A percentile compares a stretch with the other conserved stretches of the same genome.
Conservation (phyloP, 2,113 vertebrate species). For the Datnioides undecimradiatus region DNA sequence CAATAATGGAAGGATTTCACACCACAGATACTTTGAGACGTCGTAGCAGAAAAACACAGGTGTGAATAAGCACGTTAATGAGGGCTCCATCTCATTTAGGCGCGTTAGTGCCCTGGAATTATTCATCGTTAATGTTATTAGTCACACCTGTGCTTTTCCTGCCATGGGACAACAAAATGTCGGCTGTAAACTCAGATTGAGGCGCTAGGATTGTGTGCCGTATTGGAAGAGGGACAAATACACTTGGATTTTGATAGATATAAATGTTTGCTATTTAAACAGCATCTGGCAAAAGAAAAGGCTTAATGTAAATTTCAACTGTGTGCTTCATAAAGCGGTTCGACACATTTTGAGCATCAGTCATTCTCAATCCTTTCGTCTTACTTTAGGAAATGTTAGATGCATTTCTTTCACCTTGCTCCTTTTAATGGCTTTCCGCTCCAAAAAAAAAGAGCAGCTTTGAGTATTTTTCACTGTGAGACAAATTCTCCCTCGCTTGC, state of each 20-base stretch:
- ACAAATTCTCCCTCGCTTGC: conserved; percentile 17
- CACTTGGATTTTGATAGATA: neutral
- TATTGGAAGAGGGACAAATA: neutral
- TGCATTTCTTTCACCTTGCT: neutral
- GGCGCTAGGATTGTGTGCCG: neutral
- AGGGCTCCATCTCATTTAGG: neutral
- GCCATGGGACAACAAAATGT: neutral
- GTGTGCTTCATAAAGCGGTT: neutral
- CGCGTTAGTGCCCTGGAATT: neutral
- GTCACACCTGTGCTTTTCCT: neutral
- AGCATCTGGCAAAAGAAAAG: too few species aligned
- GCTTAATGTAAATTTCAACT: neutral
- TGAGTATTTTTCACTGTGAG: conserved; percentile 30
- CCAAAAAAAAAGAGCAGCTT: conserved; percentile 28
- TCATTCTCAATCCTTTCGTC: neutral
- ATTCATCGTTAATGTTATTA: neutral
- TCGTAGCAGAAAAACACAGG: neutral
- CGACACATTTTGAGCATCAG: neutral
- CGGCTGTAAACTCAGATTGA: neutral
- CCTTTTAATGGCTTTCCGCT: neutral
- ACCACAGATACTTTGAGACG: neutral
- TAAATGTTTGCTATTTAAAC: neutral
- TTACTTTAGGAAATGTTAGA: neutral
- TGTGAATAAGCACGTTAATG: neutral
- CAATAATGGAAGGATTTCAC: neutral